Percentiles rank a stretch among this genome's conserved stretches.
These are phyloP conservation scores for Helicoverpa zea DNA, from an alignment of 1,140 invertebrate genomes.

Conservation along the genomic window DNA sequence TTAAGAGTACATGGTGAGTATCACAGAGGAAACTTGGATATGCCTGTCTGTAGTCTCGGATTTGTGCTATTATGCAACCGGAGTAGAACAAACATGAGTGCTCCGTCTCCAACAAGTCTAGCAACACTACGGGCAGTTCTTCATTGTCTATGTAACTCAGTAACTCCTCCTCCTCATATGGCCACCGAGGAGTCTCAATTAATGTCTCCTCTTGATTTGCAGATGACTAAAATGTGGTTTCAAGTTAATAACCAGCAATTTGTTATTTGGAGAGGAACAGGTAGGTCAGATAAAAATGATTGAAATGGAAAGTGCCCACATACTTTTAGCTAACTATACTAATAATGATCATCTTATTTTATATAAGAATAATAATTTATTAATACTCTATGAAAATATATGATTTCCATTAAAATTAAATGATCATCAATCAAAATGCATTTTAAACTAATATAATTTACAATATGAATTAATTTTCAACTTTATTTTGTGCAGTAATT, in stretches of 20 bases:
- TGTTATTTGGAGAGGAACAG: neutral
- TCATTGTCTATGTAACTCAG: slow-evolving; percentile 94
- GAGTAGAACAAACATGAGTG: slow-evolving; percentile 95
- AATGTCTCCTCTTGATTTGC: slow-evolving; percentile 88
- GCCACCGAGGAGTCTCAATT: slow-evolving; percentile 92
- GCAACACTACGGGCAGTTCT: slow-evolving; percentile 94
- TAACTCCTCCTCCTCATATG: slow-evolving; percentile 92
- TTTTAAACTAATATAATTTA: too few relatives aligned
- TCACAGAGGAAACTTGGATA: slow-evolving; percentile 91
- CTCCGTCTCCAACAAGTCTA: slow-evolving; percentile 94
- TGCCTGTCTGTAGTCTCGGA: slow-evolving; percentile 95
- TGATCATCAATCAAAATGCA: too few relatives aligned
- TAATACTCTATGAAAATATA: too few relatives aligned
- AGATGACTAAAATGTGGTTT: slow-evolving; percentile 61
- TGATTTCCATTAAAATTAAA: too few relatives aligned
- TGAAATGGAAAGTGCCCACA: too few relatives aligned
- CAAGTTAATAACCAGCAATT: neutral
- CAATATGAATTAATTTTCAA: too few relatives aligned
- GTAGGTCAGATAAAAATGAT: too few relatives aligned
- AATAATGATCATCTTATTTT: too few relatives aligned
- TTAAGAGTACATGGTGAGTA: slow-evolving; percentile 95
- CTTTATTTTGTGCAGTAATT: too few relatives aligned
- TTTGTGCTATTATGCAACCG: slow-evolving; percentile 96
- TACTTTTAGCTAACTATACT: too few relatives aligned
- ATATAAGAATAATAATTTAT: too few relatives aligned